Evolutionary conservation across 2,797 vertebrate genomes (phyloP).

Genomic region (Coilia nasus): DNA sequence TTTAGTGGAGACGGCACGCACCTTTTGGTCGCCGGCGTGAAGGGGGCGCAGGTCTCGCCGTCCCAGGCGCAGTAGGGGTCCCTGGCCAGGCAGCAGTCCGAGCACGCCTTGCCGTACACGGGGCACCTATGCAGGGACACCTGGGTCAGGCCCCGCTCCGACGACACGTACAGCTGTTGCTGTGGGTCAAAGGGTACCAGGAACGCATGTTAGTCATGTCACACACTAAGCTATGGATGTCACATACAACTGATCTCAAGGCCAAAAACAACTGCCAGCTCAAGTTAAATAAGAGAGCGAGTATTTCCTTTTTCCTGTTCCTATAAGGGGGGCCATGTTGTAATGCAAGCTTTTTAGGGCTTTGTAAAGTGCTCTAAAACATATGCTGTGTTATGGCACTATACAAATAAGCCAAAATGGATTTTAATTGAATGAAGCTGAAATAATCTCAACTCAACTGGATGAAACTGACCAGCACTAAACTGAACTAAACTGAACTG

Average conservation of each 20-base stretch:
- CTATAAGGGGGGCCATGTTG: no score
- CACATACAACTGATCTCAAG: not conserved
- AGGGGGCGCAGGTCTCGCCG: conserved; percentile 69
- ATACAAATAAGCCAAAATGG: no score
- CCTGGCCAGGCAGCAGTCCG: conserved; percentile 75
- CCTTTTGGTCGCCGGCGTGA: conserved; percentile 70
- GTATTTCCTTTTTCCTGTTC: no score
- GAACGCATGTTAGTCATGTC: not conserved
- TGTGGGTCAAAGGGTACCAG: conserved; percentile 49
- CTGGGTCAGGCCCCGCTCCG: conserved; percentile 72
- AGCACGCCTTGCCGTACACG: conserved; percentile 73
- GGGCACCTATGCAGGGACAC: conserved; percentile 72
- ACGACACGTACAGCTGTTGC: conserved; percentile 78
- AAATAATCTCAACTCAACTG: no score
- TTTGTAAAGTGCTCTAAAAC: no score
- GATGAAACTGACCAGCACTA: no score
- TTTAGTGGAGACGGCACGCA: conserved; percentile 36
- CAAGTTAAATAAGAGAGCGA: no score
- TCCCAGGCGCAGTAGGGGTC: conserved; percentile 79
- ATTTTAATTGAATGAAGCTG: no score
- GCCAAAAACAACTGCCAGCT: not conserved
- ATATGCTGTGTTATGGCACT: no score
- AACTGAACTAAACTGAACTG: no score
- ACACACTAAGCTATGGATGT: not conserved
- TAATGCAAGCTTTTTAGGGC: no score